phyloP scores from a whole-genome alignment of 92 coral and sea anemone species.

The Plumapathes pennacea region DNA sequence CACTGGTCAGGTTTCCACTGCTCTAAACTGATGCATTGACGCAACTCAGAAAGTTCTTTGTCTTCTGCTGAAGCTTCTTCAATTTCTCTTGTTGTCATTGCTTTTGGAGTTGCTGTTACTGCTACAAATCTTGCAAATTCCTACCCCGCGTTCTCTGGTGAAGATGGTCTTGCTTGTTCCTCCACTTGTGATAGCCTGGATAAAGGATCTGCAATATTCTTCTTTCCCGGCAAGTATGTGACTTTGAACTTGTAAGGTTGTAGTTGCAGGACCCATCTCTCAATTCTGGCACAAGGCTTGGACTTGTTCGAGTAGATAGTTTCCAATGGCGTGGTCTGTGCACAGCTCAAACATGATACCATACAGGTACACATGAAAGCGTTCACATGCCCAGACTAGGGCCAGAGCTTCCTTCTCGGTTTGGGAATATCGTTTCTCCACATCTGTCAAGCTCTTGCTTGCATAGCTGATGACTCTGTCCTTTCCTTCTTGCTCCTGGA shows the following conservation, averaged over 20 bases:
- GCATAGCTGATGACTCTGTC: slow-evolving; percentile 20
- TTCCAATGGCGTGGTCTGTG: slow-evolving; percentile 24
- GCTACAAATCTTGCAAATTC: slow-evolving; percentile 25
- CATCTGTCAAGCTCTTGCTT: slow-evolving; percentile 14
- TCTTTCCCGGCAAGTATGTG: slow-evolving; percentile 17
- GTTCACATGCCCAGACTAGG: slow-evolving; percentile 16
- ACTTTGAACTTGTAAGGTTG: slow-evolving; percentile 30
- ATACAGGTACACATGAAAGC: slow-evolving; percentile 12
- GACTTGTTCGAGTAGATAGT: slow-evolving; percentile 23
- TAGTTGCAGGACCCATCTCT: slow-evolving; percentile 31
- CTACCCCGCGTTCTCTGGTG: slow-evolving; percentile 6
- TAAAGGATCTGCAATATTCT: slow-evolving; percentile 19
- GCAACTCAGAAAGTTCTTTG: slow-evolving; percentile 21
- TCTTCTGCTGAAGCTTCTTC: slow-evolving; percentile 37
- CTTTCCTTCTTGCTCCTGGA: slow-evolving; percentile 12
- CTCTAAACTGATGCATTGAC: no score
- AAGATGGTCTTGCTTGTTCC: slow-evolving; percentile 2
- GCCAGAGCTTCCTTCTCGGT: slow-evolving; percentile 29
- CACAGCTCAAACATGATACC: slow-evolving; percentile 9
- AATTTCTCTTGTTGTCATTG: slow-evolving; percentile 25
- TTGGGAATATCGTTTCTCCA: slow-evolving; percentile 15
- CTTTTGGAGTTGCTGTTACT: slow-evolving; percentile 32
- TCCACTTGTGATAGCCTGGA: slow-evolving; percentile 3
- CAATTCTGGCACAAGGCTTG: slow-evolving; percentile 28
- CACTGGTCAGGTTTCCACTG: slow-evolving; percentile 2